Conservation (phyloP, 2,888 invertebrate genomes). For the Meloe dianella region DNA sequence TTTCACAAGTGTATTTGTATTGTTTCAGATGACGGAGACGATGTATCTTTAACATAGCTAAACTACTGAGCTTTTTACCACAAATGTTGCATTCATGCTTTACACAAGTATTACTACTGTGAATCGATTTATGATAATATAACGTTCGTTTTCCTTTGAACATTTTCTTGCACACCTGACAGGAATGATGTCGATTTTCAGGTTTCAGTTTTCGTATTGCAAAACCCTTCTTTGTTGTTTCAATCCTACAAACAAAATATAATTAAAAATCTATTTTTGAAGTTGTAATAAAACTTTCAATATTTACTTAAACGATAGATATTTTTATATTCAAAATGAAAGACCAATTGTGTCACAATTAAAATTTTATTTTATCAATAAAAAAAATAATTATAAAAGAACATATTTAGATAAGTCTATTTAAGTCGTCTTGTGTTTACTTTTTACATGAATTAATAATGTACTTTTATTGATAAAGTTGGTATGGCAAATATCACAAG, state of each 20-base stretch:
- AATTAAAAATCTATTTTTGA: no score
- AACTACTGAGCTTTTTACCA: slow-evolving; percentile 60
- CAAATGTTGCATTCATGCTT: slow-evolving; percentile 61
- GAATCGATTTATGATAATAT: slow-evolving; percentile 23
- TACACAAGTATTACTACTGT: neutral
- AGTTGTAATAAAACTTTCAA: no score
- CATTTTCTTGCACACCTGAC: slow-evolving; percentile 35
- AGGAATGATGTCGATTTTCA: slow-evolving; percentile 12
- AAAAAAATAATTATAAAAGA: no score
- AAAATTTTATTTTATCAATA: no score
- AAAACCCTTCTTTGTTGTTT: no score
- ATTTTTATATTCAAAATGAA: no score
- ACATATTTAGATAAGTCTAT: neutral
- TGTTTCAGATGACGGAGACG: slow-evolving; percentile 63
- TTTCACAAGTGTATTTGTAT: slow-evolving; percentile 61
- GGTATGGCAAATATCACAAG: slow-evolving; percentile 24
- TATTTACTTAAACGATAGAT: no score
- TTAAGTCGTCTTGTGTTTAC: neutral
- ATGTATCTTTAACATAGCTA: slow-evolving; percentile 57
- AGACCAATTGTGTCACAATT: no score
- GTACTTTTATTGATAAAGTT: neutral
- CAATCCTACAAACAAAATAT: no score
- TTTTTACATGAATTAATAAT: neutral
- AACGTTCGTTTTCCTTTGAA: slow-evolving; percentile 39
- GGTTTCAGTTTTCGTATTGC: no score